Evolutionary conservation across 1,140 invertebrate species (phyloP), one percentile per base, ranked within the genome.

Genomic region (Halyomorpha halys): DNA sequence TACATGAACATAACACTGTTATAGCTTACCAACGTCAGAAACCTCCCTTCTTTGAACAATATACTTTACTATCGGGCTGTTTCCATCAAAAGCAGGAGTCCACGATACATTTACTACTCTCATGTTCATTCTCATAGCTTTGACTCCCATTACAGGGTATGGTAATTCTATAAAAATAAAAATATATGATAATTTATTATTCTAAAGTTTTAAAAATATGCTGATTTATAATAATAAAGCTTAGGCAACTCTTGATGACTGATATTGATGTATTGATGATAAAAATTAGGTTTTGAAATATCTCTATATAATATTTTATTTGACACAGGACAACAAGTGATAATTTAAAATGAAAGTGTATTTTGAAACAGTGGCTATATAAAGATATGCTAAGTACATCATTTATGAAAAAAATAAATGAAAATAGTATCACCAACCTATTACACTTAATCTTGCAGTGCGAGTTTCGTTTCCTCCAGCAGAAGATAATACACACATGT

Each of bases 81-180:
- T 97, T 47, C 97, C 97, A 78, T 99, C 91, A 76, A 97, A 99
- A 14, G 90, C 90, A 0, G 91, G 87, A 11, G 88, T 87, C 96
- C 96, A 99, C 15, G 85, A 86, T 0, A 99, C 83, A 74, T 96
- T 94, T 44, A 98, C 91, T 15, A 83, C 80, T 56, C 84, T 75
- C 72, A 44, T 65, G 30, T 79, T 77, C 6, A 88, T 69, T 16
- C 91, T 79, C 54, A 77, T 74, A 1, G 93, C 94, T 68, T 82
- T 79, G 1, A 94, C 88, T 71, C 91, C 89, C 30, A 85, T 88
- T 0, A 96, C 95, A 21, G 91, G 83, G 73, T 91, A 93, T 0
- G 96, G 97, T 62, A 98, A 77, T 76, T 99, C 96, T 66, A 67
- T 49, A 64, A 63, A 45, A 25, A 23, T 30, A 15, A 53, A 53